Base-by-base conservation (phyloP, 2,888 invertebrate species). In the Rotaria sp. region DNA sequence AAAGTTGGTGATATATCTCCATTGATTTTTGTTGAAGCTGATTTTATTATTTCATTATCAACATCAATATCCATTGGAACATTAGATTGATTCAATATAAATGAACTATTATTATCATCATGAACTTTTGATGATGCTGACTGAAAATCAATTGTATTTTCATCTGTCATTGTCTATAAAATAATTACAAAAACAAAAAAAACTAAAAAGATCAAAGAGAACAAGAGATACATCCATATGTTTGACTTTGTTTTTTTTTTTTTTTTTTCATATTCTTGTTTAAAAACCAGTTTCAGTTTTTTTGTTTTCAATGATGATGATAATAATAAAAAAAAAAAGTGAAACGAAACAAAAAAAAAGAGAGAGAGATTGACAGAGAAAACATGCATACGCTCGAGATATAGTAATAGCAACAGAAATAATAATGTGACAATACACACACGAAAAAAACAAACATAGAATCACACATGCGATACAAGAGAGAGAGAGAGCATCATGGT, bases 121-220 rank as follows among this genome's bases (percentile, higher is more conserved):
- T 18, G 21, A 21, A 5, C 21, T 35, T 7, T 15, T 35, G 67
- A 38, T 67, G 67, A 67, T 67, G 13, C 67, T 30, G 67, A 67
- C 35, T 67, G 67, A 67, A 21, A 35, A 7, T 67, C 67, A 30
- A 7, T 7, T 67, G 18, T 1, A 67, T 67, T 67, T 35, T 35
- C 35, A 67, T 67, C 67, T 67, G 67, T 67, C 67, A 67, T 67
- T 67, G 67, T 67, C 67, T 67, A 67, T 67, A 67, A 67, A 67
- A 67, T 67, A 67, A 67, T 67, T 35, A 67, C 4, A 67, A 67
- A 55, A 55, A 55, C 26, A 55, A 26, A 52, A 5, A 67, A 35
- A 67, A 67, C 67, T 35, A 67, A 67, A 35, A 21, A 5, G 7
- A 35, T 35, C 18, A 67, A 67, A 21, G 10, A 57, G 5, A 15